A percentile compares a stretch with the other conserved stretches of the same genome.
Evolutionary conservation across 2,797 vertebrate species (phyloP).

Genomic region (Halcyon badia): DNA sequence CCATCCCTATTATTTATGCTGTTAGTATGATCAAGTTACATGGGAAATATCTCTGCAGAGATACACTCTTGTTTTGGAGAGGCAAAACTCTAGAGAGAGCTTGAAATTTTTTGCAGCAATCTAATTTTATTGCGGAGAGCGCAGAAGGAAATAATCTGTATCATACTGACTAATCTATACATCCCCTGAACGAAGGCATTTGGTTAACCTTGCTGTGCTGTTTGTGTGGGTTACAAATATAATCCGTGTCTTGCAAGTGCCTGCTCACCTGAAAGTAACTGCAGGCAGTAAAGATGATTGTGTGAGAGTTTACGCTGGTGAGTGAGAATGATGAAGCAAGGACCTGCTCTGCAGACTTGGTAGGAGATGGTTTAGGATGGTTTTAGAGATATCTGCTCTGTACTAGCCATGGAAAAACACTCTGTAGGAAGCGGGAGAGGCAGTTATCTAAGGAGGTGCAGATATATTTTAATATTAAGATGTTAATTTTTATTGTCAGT

Average conservation of each 20-base stretch:
- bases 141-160: background rate
- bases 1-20: background rate
- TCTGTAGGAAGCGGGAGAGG: background rate
- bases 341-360: background rate
- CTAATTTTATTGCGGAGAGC: background rate
- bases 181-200: background rate
- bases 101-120: background rate
- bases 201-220: background rate
- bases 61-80: background rate
- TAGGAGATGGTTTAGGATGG: background rate
- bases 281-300: background rate
- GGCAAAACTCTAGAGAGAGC: background rate
- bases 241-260: background rate
- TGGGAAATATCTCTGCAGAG: background rate
- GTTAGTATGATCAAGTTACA: background rate
- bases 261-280: background rate
- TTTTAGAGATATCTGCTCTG: background rate
- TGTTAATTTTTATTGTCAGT: background rate
- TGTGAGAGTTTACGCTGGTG: background rate
- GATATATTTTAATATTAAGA: background rate
- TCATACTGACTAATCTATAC: background rate
- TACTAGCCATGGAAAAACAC: accelerated
- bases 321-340: background rate
- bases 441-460: background rate
- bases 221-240: background rate